A percentile compares a stretch with the other conserved stretches of the same genome.
Evolutionary conservation across 37 sponge, comb jelly and placozoan genomes (phyloP).

Genomic region (Cliona cf. orientalis): DNA sequence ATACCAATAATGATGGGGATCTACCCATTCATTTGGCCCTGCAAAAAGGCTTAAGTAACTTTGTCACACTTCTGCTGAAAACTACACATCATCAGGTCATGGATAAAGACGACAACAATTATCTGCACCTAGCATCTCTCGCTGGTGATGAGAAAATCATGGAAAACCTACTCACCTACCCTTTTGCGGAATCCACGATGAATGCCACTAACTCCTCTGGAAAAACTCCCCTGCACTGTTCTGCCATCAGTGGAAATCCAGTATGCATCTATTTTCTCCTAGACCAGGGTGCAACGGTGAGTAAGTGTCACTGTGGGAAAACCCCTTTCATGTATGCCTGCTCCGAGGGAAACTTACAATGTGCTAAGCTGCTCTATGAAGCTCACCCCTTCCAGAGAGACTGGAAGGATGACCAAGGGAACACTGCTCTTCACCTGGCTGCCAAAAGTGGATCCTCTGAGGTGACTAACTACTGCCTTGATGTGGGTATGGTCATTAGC

Average conservation of each 20-base stretch:
- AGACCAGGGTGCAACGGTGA: constrained; percentile 72
- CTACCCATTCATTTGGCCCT: constrained; percentile 64
- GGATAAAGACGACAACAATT: constrained; percentile 54
- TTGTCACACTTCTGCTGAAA: constrained; percentile 5
- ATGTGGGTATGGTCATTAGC: constrained; percentile 59
- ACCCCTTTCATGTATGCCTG: constrained; percentile 78
- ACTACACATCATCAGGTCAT: background rate
- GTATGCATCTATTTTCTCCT: constrained; percentile 62
- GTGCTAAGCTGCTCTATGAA: constrained; percentile 48
- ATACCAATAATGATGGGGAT: constrained; percentile 3
- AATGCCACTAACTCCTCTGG: constrained; percentile 62
- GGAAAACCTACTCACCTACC: constrained; percentile 7
- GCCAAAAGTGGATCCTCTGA: constrained; percentile 44
- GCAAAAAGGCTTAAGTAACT: background rate
- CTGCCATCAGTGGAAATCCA: constrained; percentile 42
- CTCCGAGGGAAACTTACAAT: constrained; percentile 34
- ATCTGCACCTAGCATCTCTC: constrained; percentile 61
- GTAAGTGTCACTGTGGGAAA: constrained; percentile 51
- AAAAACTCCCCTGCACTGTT: constrained; percentile 77
- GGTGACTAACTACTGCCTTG: constrained; percentile 53
- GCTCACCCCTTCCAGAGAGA: constrained; percentile 68
- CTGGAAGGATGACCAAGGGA: constrained; percentile 51
- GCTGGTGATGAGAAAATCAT: constrained; percentile 45
- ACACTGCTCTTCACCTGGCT: constrained; percentile 81
- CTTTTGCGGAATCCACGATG: constrained; percentile 16